Conservation (phyloP, 1,140 invertebrate species). For the Aphaenogaster rudis region DNA sequence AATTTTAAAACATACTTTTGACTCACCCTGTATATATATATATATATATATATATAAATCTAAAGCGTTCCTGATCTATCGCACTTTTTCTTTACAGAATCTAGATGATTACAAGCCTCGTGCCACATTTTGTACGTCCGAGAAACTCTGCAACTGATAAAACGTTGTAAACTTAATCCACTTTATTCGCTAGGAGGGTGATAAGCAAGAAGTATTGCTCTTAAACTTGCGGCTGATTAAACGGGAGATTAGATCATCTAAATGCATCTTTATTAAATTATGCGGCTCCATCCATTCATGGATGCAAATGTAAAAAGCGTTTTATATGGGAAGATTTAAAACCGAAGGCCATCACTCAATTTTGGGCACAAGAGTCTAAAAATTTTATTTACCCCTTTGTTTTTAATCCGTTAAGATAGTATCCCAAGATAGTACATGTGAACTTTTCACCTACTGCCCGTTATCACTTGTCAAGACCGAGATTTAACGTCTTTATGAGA, state of each 20-base stretch:
- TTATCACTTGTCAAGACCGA: constrained; percentile 1
- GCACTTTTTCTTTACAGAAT: not conserved
- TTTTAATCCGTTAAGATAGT: not conserved
- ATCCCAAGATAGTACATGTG: not conserved
- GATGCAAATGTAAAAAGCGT: not conserved
- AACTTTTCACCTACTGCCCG: not conserved
- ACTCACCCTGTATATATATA: no score
- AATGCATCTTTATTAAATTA: not conserved
- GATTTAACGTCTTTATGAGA: not conserved
- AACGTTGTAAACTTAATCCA: not conserved
- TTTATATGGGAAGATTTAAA: not conserved
- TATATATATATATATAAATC: not conserved
- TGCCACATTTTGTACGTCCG: not conserved
- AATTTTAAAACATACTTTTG: no score
- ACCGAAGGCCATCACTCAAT: not conserved
- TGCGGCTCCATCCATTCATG: not conserved
- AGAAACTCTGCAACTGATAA: not conserved
- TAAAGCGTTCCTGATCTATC: not conserved
- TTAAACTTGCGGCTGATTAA: not conserved
- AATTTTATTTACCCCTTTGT: not conserved
- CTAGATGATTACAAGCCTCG: not conserved
- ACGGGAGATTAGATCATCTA: not conserved
- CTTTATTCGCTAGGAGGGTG: no score
- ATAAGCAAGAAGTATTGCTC: not conserved
- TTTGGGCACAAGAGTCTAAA: not conserved